Evolutionary conservation across 2,888 invertebrate genomes (phyloP), one percentile per base, ranked within the genome.

Genomic region (Sphaeridia pumilis): DNA sequence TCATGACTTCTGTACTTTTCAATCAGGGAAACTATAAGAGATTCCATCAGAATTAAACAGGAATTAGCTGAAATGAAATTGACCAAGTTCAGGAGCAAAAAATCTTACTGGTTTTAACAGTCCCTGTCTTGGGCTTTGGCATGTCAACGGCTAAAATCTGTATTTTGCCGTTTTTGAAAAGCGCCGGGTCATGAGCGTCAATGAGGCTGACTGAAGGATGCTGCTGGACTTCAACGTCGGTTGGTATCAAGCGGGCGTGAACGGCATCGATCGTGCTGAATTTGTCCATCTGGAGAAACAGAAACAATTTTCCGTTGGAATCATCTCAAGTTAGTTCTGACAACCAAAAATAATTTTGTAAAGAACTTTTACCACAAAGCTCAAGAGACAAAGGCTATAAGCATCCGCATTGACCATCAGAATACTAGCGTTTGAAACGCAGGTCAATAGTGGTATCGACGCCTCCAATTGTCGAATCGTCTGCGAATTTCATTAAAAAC

Each of bases 391-490:
- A 34, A 50, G n/a, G 21, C 34, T 25, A 20, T 50, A 50, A 7
- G 50, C 20, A 7, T 50, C 50, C 26, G 44, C 43, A 24, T 50
- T 50, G 22, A 50, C 35, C 2, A 45, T 20, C 45, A 50, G 26
- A 25, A 50, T 36, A 5, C 7, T 14, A 10, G 31, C n/a, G 3
- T 44, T 27, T 3, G 27, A n/a, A 25, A 21, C n/a, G 21, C 4
- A 14, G 4, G 1, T 5, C 1, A 35, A 14, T 2, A 14, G 5
- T 2, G 36, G 20, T 22, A n/a, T n/a, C 12, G 45, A 14, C 1
- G 42, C 24, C 21, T 50, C 50, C 24, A 50, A 34, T 35, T 50
- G 50, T 4, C 31, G 45, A 20, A 50, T 4, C 36, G 26, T 27
- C 50, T 50, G 31, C 5, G 24, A 47, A 22, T 36, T 3, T n/a